Percentiles rank a stretch among this genome's conserved stretches.
Evolutionary conservation across 1,140 invertebrate species (phyloP).

Genomic region (Daktulosphaira vitifoliae): DNA sequence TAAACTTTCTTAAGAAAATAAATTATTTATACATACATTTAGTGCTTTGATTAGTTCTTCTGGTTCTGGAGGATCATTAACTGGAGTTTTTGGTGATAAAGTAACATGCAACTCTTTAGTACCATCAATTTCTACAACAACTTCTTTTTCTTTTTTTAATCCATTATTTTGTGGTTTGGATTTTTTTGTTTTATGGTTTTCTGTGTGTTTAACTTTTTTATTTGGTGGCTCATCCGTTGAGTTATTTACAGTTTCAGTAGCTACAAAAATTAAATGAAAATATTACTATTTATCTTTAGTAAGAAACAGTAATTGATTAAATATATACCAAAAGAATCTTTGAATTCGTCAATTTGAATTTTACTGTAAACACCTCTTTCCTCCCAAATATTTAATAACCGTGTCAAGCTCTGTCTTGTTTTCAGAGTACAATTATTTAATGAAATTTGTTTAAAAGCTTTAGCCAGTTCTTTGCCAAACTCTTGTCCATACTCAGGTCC

Average conservation of each 20-base stretch:
- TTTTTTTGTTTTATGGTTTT: conserved; percentile 38
- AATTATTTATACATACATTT: conserved; percentile 53
- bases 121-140: conserved; percentile 53
- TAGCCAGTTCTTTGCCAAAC: conserved; percentile 64
- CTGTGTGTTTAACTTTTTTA: conserved; percentile 35
- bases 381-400: conserved; percentile 84
- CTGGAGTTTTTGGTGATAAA: conserved; percentile 64
- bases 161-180: conserved; percentile 39
- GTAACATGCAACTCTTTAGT: conserved; percentile 63
- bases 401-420: conserved; percentile 63
- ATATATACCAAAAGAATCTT: conserved; percentile 47
- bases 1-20: no score
- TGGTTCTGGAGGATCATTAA: conserved; percentile 78
- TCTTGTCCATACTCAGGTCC: conserved; percentile 90
- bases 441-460: conserved; percentile 74
- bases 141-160: conserved; percentile 44
- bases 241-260: background rate
- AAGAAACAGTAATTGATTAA: background rate
- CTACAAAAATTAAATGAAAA: conserved; percentile 8
- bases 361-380: conserved; percentile 83
- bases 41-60: conserved; percentile 75
- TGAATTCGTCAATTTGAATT: conserved; percentile 64
- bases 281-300: background rate
- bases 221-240: conserved; percentile 30
- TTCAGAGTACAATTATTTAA: conserved; percentile 60